phyloP scores from a whole-genome alignment of 2,113 vertebrate species.

The Mustela lutreola region DNA sequence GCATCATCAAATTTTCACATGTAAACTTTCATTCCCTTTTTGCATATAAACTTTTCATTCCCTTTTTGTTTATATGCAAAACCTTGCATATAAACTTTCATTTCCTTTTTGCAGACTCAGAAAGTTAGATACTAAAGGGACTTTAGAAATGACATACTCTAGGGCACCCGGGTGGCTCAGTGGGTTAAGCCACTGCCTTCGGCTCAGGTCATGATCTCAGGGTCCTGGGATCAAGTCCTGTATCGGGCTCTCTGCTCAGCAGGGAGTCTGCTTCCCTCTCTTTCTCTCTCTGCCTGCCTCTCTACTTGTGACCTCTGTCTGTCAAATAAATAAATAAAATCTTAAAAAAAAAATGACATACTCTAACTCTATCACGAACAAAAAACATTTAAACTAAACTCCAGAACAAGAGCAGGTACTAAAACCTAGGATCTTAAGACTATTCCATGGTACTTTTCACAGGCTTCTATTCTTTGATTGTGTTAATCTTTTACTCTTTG shows the following conservation, averaged over 20 bases:
- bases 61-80: background rate
- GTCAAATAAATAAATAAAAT: no score
- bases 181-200: no score
- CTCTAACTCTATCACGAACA: background rate
- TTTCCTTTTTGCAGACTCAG: background rate
- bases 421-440: background rate
- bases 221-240: no score
- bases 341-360: background rate
- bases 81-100: conserved; percentile 26
- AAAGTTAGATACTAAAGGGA: conserved; percentile 14
- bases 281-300: no score
- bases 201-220: no score
- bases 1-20: conserved; percentile 14
- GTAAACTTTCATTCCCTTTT: conserved; percentile 24
- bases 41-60: conserved; percentile 26
- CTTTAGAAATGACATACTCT: conserved; percentile 21
- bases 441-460: background rate
- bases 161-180: no score
- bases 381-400: background rate
- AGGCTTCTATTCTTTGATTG: background rate
- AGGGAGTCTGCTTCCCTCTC: no score
- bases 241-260: no score
- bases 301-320: no score
- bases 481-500: background rate
- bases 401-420: background rate